Conservation (phyloP, 2,888 invertebrate genomes). For the Morpho deidamia region DNA sequence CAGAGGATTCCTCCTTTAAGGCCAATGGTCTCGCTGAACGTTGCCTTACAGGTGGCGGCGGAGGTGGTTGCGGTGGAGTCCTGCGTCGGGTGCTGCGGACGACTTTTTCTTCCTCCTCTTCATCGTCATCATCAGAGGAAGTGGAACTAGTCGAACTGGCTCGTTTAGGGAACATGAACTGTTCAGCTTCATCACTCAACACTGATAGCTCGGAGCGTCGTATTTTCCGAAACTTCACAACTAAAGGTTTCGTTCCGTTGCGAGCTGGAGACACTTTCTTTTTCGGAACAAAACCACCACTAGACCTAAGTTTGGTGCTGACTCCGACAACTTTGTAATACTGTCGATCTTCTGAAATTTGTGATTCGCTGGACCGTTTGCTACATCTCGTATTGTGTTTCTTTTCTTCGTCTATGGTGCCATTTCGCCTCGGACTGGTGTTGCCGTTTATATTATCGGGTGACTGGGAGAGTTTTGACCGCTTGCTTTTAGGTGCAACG, state of each 20-base stretch:
- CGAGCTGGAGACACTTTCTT: constrained; percentile 64
- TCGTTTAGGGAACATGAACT: constrained; percentile 89
- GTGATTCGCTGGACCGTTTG: constrained; percentile 40
- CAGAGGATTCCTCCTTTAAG: constrained; percentile 67
- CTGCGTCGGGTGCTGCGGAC: constrained; percentile 56
- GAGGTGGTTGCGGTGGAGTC: constrained; percentile 48
- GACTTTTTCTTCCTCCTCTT: constrained; percentile 50
- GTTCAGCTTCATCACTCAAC: constrained; percentile 91
- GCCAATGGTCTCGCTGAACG: constrained; percentile 60
- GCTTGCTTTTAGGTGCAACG: constrained; percentile 40
- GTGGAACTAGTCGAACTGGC: constrained; percentile 77
- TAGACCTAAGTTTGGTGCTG: constrained; percentile 82
- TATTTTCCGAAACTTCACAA: constrained; percentile 87
- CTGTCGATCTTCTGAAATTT: constrained; percentile 52
- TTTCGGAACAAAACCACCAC: constrained; percentile 59
- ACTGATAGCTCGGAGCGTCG: constrained; percentile 85
- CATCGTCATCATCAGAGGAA: constrained; percentile 77
- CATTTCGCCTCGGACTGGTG: constrained; percentile 51
- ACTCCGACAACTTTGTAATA: constrained; percentile 87
- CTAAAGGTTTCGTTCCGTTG: constrained; percentile 76
- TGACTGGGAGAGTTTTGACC: constrained; percentile 48
- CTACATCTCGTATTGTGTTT: constrained; percentile 57
- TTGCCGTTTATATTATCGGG: constrained; percentile 49
- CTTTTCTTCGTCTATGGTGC: constrained; percentile 47
- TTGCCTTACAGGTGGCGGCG: constrained; percentile 48